Conservation (phyloP, 2,797 vertebrate genomes). For the Hemibagrus guttatus region DNA sequence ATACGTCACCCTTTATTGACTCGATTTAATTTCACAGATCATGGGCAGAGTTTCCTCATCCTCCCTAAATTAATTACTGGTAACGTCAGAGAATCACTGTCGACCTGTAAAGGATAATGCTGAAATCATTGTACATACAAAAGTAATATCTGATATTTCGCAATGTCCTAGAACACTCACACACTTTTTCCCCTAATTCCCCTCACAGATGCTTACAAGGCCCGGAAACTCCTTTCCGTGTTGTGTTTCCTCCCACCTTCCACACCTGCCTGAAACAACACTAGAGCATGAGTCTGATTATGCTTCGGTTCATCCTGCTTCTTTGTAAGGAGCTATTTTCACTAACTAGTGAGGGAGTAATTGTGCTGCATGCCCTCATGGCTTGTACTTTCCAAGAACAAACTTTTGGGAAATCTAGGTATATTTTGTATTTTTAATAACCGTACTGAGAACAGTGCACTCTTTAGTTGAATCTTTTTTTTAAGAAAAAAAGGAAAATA, state of each 20-base stretch:
- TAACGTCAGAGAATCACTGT: neutral
- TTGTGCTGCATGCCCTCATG: neutral
- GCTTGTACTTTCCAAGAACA: neutral
- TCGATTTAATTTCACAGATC: neutral
- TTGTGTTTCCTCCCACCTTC: neutral
- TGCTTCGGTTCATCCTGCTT: neutral
- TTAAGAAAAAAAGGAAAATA: neutral
- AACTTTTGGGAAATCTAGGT: neutral
- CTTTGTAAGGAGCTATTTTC: neutral
- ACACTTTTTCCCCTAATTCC: too few relatives aligned
- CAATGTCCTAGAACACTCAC: neutral
- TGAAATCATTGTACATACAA: neutral
- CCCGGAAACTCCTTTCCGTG: neutral
- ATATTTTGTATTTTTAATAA: neutral
- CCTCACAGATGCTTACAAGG: neutral
- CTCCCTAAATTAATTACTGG: neutral
- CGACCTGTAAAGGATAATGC: neutral
- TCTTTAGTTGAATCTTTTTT: neutral
- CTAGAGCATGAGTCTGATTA: neutral
- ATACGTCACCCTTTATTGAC: neutral
- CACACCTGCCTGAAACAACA: neutral
- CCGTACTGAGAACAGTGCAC: neutral
- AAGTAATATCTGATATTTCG: neutral
- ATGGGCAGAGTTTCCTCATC: neutral
- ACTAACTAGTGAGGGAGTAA: neutral